Conservation (phyloP, 2,888 invertebrate species). For the Lomographa bimaculata region DNA sequence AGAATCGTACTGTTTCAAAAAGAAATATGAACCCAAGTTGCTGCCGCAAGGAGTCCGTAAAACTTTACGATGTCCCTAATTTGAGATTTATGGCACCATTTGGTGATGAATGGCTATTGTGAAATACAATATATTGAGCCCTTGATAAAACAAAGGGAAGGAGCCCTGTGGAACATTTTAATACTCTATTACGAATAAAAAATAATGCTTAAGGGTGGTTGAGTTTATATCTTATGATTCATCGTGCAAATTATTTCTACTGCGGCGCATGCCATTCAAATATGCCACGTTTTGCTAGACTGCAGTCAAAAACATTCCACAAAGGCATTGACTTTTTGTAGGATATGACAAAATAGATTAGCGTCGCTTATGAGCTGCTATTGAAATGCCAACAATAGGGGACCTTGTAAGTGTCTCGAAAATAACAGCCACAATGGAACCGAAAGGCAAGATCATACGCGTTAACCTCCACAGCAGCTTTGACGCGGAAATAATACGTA, state of each 20-base stretch:
- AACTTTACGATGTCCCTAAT: conserved; percentile 74
- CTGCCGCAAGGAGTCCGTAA: conserved; percentile 59
- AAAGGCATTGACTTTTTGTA: conserved; percentile 3
- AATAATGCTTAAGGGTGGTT: too few relatives aligned
- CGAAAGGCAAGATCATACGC: conserved; percentile 57
- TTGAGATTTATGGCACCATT: conserved; percentile 59
- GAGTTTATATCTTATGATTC: too few relatives aligned
- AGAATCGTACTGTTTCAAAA: conserved; percentile 23
- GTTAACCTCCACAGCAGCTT: conserved; percentile 67
- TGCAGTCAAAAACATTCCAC: conserved; percentile 5
- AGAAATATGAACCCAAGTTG: conserved; percentile 57
- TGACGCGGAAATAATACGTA: conserved; percentile 80
- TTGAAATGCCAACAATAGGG: conserved; percentile 24
- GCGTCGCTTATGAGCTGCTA: conserved; percentile 12
- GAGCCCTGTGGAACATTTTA: conserved; percentile 12
- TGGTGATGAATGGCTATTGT: conserved; percentile 66
- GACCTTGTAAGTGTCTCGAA: conserved; percentile 35
- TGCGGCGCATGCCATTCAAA: too few relatives aligned
- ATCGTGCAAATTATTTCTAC: too few relatives aligned
- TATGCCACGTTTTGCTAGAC: too few relatives aligned
- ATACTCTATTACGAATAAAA: conserved; percentile 3
- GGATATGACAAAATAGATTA: conserved; percentile 14
- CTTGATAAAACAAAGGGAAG: conserved; percentile 24
- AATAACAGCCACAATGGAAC: conserved; percentile 38
- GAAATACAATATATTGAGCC: conserved; percentile 55